Base-by-base conservation (phyloP, 2,113 vertebrate species). In the Rhynchomys soricoides region DNA sequence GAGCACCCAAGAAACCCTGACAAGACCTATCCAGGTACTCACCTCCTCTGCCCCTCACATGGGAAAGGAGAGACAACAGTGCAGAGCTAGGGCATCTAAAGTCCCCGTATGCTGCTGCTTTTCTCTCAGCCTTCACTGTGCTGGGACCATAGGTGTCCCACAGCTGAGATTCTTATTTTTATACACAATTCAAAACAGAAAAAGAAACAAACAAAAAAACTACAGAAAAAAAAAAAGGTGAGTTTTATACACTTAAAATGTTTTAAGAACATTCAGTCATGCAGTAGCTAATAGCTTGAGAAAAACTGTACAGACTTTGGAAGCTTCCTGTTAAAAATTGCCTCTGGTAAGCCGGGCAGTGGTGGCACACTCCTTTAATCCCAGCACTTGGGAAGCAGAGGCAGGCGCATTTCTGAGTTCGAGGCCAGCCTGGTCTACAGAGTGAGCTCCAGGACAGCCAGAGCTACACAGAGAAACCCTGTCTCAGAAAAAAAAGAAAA, bases 61-160 rank as follows among this genome's bases (percentile, higher is more conserved):
- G 13, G 45, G 2, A 3, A 6, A 3, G 50, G 48, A 12, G 29
- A 21, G n/a, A 21, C 2, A 0, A 43, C 2, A 37, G 88, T 11
- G 1, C 17, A 17, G 5, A 2, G 9, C 13, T 13, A 4, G 19
- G 19, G 1, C 16, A 3, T 17, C 16, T 0, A 1, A 5, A 52
- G 9, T 37, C 5, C 34, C 43, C 31, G 6, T 0, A 17, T 1
- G 52, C 4, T 34, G 17, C 8, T 50, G 40, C 17, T 50, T 79
- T n/a, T 68, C 40, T 31, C 83, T 50, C 19, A 13, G 62, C 62
- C 34, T n/a, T 37, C 34, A 4, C 6, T n/a, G 13, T 16, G 10
- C 34, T 24, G 12, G 66, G 21, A 16, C 8, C 68, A 31, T 17
- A 37, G 43, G 45, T 7, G 17, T 34, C 45, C 29, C 13, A 17